Evolutionary conservation across 1,140 invertebrate genomes (phyloP).

Genomic region (Venustaconcha ellipsiformis): DNA sequence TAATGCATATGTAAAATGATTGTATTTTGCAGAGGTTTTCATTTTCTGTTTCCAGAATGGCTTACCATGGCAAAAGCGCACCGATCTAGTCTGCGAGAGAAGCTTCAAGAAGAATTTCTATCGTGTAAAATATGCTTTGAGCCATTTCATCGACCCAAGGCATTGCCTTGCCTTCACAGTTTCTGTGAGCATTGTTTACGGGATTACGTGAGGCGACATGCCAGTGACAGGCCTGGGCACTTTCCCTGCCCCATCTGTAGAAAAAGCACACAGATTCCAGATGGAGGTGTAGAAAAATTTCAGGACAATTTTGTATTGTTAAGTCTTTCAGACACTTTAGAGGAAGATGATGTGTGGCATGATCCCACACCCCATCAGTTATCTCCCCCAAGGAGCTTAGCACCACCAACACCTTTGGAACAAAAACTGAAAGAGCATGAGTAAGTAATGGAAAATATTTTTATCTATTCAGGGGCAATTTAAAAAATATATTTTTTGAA

Average conservation of each 20-base stretch:
- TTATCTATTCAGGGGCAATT: too few species aligned
- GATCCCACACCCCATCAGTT: conserved; percentile 26
- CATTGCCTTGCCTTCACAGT: conserved; percentile 91
- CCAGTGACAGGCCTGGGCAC: conserved; percentile 53
- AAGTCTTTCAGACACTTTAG: conserved; percentile 58
- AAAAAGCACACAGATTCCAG: conserved; percentile 59
- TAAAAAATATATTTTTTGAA: too few species aligned
- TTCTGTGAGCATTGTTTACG: conserved; percentile 88
- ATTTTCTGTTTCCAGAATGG: conserved; percentile 58
- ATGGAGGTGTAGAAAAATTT: conserved; percentile 57
- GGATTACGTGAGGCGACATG: conserved; percentile 60
- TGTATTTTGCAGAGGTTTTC: not conserved
- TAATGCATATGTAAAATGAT: not conserved
- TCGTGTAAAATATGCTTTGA: conserved; percentile 67
- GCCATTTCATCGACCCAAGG: conserved; percentile 74
- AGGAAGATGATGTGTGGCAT: conserved; percentile 44
- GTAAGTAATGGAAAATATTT: conserved; percentile 40
- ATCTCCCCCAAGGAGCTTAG: conserved; percentile 52
- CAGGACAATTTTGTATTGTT: conserved; percentile 64
- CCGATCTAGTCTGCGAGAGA: conserved; percentile 53
- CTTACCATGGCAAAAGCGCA: conserved; percentile 62
- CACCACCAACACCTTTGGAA: conserved; percentile 58
- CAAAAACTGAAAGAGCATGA: conserved; percentile 48
- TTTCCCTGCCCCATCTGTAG: conserved; percentile 67
- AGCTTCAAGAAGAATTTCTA: conserved; percentile 66